Percentiles rank a stretch among this genome's conserved stretches.
phyloP scores from a whole-genome alignment of 23 tunicate genomes.

The Phallusia fumigata region DNA sequence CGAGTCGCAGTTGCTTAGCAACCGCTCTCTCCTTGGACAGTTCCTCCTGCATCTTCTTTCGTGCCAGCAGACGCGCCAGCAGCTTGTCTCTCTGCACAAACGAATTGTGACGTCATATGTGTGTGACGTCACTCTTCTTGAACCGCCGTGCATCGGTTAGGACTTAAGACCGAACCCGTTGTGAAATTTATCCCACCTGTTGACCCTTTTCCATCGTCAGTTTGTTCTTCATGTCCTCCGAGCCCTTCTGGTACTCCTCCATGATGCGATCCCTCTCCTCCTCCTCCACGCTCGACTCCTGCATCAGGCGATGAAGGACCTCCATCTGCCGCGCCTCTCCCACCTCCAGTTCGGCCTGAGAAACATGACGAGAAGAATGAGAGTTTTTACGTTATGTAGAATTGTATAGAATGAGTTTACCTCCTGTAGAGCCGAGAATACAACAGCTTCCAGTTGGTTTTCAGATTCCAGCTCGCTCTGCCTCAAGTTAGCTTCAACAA shows the following conservation, averaged over 20 bases:
- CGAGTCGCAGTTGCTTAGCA: constrained; percentile 59
- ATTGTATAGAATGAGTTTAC: not conserved
- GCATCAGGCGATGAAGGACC: constrained; percentile 37
- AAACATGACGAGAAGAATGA: not conserved
- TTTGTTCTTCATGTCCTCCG: constrained; percentile 26
- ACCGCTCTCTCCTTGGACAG: constrained; percentile 84
- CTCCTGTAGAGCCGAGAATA: constrained; percentile 58
- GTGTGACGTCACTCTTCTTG: too few species aligned
- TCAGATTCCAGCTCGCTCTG: constrained; percentile 26
- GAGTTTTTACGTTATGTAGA: too few species aligned
- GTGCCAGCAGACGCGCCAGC: constrained; percentile 62
- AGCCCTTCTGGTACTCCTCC: constrained; percentile 42
- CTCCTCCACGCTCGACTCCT: constrained; percentile 48
- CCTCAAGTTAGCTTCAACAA: constrained; percentile 43
- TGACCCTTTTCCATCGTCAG: too few species aligned
- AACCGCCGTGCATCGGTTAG: too few species aligned
- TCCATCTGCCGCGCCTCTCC: constrained; percentile 47
- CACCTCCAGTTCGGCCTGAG: constrained; percentile 69
- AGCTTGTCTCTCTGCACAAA: constrained; percentile 61
- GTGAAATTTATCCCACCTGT: too few species aligned
- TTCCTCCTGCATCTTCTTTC: constrained; percentile 74
- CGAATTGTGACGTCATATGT: too few species aligned
- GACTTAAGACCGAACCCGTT: too few species aligned
- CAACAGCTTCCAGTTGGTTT: constrained; percentile 44
- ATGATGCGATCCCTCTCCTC: constrained; percentile 64